Conservation (phyloP, 1,140 invertebrate species). For the Pomacea maculata region DNA sequence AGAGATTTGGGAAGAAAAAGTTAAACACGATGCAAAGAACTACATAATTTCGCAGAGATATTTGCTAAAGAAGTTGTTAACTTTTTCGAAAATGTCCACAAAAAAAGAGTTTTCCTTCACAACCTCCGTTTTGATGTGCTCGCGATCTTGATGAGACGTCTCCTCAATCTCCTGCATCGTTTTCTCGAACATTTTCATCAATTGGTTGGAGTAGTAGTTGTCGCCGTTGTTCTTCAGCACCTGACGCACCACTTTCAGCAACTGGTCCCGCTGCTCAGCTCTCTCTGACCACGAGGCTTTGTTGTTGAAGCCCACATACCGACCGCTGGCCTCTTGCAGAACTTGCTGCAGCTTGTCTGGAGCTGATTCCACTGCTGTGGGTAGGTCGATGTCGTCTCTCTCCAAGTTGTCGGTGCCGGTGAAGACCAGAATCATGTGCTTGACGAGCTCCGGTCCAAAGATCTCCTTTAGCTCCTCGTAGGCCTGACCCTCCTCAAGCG, state of each 20-base stretch:
- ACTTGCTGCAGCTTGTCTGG: background rate
- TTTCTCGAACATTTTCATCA: background rate
- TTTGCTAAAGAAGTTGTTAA: no score
- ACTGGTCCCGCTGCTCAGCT: background rate
- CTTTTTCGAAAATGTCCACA: no score
- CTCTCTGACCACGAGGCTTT: background rate
- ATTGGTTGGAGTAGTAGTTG: background rate
- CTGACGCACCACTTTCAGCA: background rate
- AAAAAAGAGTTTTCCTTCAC: background rate
- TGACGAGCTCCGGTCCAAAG: background rate
- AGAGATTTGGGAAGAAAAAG: no score
- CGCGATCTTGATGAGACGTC: background rate
- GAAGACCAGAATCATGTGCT: background rate
- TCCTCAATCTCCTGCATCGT: background rate
- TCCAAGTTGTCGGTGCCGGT: background rate
- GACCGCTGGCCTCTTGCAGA: background rate
- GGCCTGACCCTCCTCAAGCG: background rate
- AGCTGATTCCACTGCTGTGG: background rate
- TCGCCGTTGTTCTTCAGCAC: background rate
- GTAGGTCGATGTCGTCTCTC: background rate
- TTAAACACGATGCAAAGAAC: no score
- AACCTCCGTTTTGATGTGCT: background rate
- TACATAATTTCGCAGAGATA: no score
- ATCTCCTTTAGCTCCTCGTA: background rate
- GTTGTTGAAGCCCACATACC: conserved; percentile 3